Conservation (phyloP, 2,797 vertebrate species). For the Pelochelys cantorii region DNA sequence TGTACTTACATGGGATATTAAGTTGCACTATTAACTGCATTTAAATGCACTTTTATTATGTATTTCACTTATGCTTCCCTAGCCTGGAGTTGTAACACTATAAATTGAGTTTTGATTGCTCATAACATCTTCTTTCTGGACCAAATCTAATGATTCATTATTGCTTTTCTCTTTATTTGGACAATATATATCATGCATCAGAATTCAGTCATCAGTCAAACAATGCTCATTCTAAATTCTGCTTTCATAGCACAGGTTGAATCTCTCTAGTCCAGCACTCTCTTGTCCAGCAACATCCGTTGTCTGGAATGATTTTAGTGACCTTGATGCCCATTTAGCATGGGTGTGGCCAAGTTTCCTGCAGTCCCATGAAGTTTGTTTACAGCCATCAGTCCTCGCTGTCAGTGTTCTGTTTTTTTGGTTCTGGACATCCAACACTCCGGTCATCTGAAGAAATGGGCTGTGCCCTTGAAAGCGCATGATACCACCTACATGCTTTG, state of each 20-base stretch:
- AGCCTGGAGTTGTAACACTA: background rate
- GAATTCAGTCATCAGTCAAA: background rate
- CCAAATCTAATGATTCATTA: background rate
- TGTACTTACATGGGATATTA: conserved; percentile 11
- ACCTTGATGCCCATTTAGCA: no score
- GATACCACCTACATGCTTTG: no score
- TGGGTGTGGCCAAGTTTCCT: no score
- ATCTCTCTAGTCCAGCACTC: no score
- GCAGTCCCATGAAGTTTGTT: no score
- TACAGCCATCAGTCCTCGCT: no score
- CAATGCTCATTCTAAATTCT: background rate
- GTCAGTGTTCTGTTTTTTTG: no score
- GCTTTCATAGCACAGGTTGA: background rate
- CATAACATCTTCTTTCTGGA: conserved; percentile 25
- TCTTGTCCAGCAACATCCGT: no score
- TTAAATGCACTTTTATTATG: conserved; percentile 21
- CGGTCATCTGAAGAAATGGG: no score
- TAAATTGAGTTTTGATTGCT: background rate
- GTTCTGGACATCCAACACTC: no score
- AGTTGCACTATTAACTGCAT: conserved; percentile 22
- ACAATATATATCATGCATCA: accelerated
- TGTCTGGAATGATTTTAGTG: no score
- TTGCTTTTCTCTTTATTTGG: background rate
- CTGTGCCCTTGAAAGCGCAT: no score
- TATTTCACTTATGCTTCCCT: background rate